phyloP scores from a whole-genome alignment of 1,140 invertebrate species.

The Drusus annulatus region DNA sequence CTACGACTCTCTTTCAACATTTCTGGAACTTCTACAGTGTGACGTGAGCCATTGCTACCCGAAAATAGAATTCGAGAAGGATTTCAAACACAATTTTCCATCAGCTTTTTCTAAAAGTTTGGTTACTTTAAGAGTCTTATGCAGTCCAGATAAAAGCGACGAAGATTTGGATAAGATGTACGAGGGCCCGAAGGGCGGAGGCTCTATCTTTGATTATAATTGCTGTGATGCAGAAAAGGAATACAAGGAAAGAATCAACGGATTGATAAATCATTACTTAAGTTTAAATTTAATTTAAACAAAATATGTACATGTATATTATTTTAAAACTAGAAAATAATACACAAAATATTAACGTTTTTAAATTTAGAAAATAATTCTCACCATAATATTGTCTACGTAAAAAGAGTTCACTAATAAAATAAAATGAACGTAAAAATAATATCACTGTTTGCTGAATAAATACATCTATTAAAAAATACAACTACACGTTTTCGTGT shows the following conservation, averaged over 20 bases:
- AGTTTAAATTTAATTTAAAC: slow-evolving; percentile 24
- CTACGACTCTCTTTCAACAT: slow-evolving; percentile 38
- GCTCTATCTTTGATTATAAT: slow-evolving; percentile 53
- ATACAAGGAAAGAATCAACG: slow-evolving; percentile 46
- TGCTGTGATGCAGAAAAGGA: slow-evolving; percentile 47
- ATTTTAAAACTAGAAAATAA: too few species aligned
- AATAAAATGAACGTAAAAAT: too few species aligned
- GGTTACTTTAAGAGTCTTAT: slow-evolving; percentile 43
- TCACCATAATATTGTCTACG: too few species aligned
- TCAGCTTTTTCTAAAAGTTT: slow-evolving; percentile 39
- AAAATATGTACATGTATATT: too few species aligned
- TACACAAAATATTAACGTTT: too few species aligned
- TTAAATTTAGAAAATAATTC: too few species aligned
- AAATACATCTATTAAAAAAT: too few species aligned
- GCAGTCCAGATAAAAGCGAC: slow-evolving; percentile 44
- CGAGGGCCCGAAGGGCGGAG: background rate
- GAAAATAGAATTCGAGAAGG: slow-evolving; percentile 12
- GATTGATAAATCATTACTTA: slow-evolving; percentile 27
- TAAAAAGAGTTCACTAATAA: too few species aligned
- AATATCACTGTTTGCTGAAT: too few species aligned
- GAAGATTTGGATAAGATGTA: slow-evolving; percentile 39
- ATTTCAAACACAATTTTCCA: slow-evolving; percentile 49
- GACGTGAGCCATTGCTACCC: slow-evolving; percentile 41
- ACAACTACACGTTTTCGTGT: background rate
- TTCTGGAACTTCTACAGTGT: slow-evolving; percentile 35